Evolutionary conservation across 2,113 vertebrate genomes (phyloP).

Genomic region (Tricholaema leucomelas): DNA sequence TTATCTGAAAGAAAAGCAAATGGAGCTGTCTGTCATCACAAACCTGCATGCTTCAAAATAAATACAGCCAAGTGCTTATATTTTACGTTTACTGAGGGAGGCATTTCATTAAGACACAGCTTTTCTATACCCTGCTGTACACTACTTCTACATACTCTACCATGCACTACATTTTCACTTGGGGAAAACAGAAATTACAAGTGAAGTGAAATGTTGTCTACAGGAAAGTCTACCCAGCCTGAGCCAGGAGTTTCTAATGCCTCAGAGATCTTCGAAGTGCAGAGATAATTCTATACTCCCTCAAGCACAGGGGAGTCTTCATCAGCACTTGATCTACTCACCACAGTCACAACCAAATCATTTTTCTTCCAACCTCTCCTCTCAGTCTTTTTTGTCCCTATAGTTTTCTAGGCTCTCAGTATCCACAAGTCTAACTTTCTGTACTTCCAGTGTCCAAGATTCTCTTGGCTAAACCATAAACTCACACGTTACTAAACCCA

Average conservation of each 20-base stretch:
- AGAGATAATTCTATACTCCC: not conserved
- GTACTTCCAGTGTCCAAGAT: not conserved
- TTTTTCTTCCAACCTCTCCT: not conserved
- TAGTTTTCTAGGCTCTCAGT: not conserved
- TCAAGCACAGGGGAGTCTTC: not conserved
- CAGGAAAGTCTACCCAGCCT: not conserved
- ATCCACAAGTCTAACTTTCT: not conserved
- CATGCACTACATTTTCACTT: not conserved
- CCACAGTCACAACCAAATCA: not conserved
- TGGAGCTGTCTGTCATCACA: not conserved
- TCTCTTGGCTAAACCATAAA: not conserved
- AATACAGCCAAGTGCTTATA: not conserved
- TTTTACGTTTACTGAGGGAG: not conserved
- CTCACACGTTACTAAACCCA: not conserved
- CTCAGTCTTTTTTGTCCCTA: not conserved
- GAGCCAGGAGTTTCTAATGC: not conserved
- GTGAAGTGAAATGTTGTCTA: not conserved
- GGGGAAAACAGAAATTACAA: not conserved
- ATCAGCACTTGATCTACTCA: not conserved
- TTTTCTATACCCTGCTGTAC: not conserved
- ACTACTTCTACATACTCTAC: not conserved
- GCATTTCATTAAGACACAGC: not conserved
- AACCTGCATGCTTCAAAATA: not conserved
- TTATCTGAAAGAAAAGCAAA: constrained; percentile 23
- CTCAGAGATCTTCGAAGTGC: not conserved